Evolutionary conservation across 2,113 vertebrate genomes (phyloP).

Genomic region (Laticauda laticaudata): DNA sequence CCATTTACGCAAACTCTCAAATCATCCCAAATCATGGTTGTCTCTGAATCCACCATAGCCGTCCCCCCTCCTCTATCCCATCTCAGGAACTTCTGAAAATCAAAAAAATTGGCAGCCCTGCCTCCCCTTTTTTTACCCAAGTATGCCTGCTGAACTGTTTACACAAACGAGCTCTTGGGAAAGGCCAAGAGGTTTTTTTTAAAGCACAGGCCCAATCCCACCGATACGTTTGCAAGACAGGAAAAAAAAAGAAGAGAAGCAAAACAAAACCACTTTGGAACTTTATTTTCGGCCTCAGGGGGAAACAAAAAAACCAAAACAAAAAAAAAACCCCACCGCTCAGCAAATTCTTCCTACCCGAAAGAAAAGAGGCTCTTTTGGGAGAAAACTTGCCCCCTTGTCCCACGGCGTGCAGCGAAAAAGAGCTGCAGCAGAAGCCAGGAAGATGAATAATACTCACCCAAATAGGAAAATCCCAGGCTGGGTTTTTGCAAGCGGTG

Average conservation of each 20-base stretch:
- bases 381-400: neutral
- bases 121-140: neutral
- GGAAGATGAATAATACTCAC: slow-evolving; percentile 50
- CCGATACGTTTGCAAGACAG: neutral
- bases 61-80: neutral
- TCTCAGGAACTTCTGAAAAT: neutral
- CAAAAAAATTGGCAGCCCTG: neutral
- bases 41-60: neutral
- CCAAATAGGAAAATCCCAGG: slow-evolving; percentile 57
- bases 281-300: neutral
- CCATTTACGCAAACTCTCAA: no score
- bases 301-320: no score
- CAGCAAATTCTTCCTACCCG: neutral
- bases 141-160: neutral
- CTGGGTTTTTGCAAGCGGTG: slow-evolving; percentile 51
- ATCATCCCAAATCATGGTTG: no score
- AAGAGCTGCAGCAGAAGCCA: neutral
- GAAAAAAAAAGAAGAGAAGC: no score
- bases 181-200: neutral
- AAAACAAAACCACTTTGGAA: neutral
- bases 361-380: no score
- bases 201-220: neutral
- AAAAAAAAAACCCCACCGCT: no score
- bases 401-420: neutral
- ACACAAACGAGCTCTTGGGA: neutral